phyloP scores from a whole-genome alignment of 2,888 invertebrate species.

The Tolmerus cingulatus region DNA sequence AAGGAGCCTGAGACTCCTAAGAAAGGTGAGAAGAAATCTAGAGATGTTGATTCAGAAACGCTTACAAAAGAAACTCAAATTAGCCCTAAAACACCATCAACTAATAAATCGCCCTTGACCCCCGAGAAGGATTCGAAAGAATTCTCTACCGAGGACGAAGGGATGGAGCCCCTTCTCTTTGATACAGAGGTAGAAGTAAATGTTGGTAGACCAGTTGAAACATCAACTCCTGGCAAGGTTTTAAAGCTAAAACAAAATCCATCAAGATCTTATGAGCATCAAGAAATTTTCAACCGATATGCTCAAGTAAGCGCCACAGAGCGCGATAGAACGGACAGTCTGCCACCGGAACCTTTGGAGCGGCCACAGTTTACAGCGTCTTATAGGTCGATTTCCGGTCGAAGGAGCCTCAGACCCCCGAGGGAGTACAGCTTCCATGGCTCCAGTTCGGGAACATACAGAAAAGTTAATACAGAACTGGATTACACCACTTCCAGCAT shows the following conservation, averaged over 20 bases:
- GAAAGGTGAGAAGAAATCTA: constrained; percentile 30
- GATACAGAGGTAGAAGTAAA: constrained; percentile 9
- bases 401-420: constrained; percentile 58
- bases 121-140: constrained; percentile 13
- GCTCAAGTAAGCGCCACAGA: background rate
- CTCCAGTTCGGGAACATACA: constrained; percentile 55
- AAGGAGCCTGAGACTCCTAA: constrained; percentile 40
- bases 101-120: background rate
- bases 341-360: background rate
- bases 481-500: constrained; percentile 59
- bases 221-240: constrained; percentile 58
- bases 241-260: background rate
- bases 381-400: constrained; percentile 56
- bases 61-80: background rate
- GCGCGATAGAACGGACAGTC: background rate
- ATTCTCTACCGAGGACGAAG: background rate
- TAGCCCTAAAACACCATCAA: background rate
- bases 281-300: background rate
- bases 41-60: background rate
- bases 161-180: constrained; percentile 43
- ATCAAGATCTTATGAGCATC: background rate
- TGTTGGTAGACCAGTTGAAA: constrained; percentile 53
- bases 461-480: constrained; percentile 57
- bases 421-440: constrained; percentile 55
- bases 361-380: background rate